These are phyloP conservation scores for Irena cyanogastra DNA, from an alignment of 2,113 vertebrate species.

Conservation along the genomic window DNA sequence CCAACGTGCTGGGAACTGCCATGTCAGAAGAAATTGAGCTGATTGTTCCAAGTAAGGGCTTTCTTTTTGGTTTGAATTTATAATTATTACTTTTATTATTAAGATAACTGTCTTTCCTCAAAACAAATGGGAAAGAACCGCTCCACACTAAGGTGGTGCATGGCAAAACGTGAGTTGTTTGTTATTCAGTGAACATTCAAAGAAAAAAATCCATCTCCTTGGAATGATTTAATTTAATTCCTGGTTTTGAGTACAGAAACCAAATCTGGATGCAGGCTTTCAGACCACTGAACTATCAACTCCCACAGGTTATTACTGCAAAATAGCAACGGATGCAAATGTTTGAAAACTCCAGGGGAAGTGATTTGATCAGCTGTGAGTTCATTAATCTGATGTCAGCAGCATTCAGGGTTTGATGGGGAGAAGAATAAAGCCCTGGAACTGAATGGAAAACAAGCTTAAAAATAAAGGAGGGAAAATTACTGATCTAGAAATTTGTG, in stretches of 20 bases:
- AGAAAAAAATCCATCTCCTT: background rate
- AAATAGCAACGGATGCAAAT: background rate
- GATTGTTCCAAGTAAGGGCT: conserved; percentile 87
- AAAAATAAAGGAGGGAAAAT: background rate
- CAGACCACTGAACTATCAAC: background rate
- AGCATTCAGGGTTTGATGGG: background rate
- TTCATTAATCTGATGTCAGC: background rate
- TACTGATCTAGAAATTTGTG: background rate
- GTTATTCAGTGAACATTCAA: background rate
- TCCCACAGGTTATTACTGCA: background rate
- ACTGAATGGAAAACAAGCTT: background rate
- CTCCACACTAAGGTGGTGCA: background rate
- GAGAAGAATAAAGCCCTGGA: background rate
- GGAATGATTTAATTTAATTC: background rate
- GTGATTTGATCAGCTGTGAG: background rate
- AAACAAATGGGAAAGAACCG: background rate
- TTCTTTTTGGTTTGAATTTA: background rate
- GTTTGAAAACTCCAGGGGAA: background rate
- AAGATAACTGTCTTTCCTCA: background rate
- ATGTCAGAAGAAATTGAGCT: conserved; percentile 91
- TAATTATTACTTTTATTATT: background rate
- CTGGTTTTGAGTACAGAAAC: background rate
- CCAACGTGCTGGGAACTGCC: conserved; percentile 85
- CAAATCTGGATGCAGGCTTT: background rate
- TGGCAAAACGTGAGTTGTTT: background rate